These are phyloP conservation scores for Globia sparganii DNA, from an alignment of 2,888 invertebrate species.

Conservation along the genomic window DNA sequence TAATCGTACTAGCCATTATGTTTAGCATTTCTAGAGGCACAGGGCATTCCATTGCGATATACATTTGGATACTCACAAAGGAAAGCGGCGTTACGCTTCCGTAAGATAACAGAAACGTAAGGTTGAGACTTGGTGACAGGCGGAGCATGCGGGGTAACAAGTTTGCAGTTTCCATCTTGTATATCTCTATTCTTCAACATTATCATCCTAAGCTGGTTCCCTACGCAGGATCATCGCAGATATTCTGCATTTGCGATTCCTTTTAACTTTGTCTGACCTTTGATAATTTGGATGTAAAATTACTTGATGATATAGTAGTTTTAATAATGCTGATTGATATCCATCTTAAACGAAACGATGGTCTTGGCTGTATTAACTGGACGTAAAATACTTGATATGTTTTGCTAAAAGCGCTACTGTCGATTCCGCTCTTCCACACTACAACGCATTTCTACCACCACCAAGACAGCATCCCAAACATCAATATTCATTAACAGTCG, in stretches of 20 bases:
- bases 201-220: background rate
- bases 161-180: background rate
- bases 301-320: background rate
- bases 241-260: background rate
- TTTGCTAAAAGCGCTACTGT: background rate
- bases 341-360: background rate
- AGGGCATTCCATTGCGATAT: conserved; percentile 50
- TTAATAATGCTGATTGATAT: background rate
- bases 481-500: conserved; percentile 65
- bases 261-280: background rate
- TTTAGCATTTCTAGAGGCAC: conserved; percentile 39
- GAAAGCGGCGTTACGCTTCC: conserved; percentile 53
- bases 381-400: too few relatives aligned
- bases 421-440: too few relatives aligned
- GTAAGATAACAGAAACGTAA: conserved; percentile 57
- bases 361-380: background rate
- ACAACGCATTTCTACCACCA: conserved; percentile 18
- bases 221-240: background rate
- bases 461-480: conserved; percentile 15
- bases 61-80: conserved; percentile 58
- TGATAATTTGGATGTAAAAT: background rate
- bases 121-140: conserved; percentile 3
- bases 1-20: conserved; percentile 12
- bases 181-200: too few relatives aligned
- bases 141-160: background rate